Percentiles rank a stretch among this genome's conserved stretches.
Evolutionary conservation across 53 echinoderm and acorn worm genomes (phyloP).

Genomic region (Apostichopus leukothele): DNA sequence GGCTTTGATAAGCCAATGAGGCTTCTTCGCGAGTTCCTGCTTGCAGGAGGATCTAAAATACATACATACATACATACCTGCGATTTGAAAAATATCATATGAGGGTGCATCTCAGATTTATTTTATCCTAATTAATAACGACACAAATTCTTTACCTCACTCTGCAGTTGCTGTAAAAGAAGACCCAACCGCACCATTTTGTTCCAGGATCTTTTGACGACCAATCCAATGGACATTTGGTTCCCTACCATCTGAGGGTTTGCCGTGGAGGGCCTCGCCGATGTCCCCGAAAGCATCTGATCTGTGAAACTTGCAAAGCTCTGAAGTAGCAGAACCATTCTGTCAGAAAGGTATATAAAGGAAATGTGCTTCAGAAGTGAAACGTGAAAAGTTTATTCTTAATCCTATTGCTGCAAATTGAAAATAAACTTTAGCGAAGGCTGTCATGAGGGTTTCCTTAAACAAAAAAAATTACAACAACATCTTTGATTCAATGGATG

Average conservation of each 20-base stretch:
- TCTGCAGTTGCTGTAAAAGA: constrained; percentile 70
- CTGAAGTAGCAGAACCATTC: constrained; percentile 89
- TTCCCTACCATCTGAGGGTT: constrained; percentile 64
- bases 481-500: no score
- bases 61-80: constrained; percentile 6
- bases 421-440: no score
- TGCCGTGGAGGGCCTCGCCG: constrained; percentile 70
- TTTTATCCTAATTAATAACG: background rate
- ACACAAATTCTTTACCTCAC: constrained; percentile 65
- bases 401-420: no score
- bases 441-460: no score
- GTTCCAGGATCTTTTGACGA: constrained; percentile 96
- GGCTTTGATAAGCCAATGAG: no score
- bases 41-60: no score
- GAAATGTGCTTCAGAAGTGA: no score
- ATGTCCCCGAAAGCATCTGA: constrained; percentile 62
- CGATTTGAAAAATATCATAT: background rate
- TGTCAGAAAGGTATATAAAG: constrained; percentile 4
- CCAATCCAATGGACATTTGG: constrained; percentile 97
- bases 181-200: constrained; percentile 90
- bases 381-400: no score
- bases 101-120: background rate
- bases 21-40: no score
- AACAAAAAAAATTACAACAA: no score
- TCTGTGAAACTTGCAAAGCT: constrained; percentile 90